Base-by-base conservation (phyloP, 1,140 invertebrate genomes). In the Leptinotarsa defecta region DNA sequence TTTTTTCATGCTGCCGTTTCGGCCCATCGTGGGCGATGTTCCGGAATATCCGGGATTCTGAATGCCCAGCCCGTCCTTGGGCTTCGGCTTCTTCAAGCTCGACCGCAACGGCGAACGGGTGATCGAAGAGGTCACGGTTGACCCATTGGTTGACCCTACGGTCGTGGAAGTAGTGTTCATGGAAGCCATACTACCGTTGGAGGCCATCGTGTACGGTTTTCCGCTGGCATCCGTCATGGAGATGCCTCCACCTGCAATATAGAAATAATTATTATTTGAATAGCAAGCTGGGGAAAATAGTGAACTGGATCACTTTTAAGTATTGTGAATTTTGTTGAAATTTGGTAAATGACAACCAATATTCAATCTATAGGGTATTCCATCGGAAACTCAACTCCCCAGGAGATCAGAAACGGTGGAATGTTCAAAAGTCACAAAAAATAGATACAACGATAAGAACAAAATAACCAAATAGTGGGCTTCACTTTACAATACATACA, bases 1-100 rank as follows among this genome's bases (percentile, higher is more conserved):
- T 88, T 95, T 95, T 82, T 95, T 95, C 75, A 94, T 92, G 78
- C 93, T 94, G 1, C 93, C 94, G 79, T 95, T 95, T 61, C 94
- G 88, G 24, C 92, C 91, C 15, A 95, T 86, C 0, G 93, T 93
- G 2, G 93, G 94, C 13, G 94, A 95, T 74, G 92, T 91, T 1
- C 92, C 90, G 2, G 92, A 93, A 79, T 92, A 94, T 20, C 94
- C 94, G 0, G 94, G 94, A 87, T 96, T 95, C 76, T 94, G 93
- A 49, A 95, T 95, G n/a, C 94, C 94, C 20, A 94, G 85, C 34
- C 88, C 90, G 24, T 88, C 87, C 68, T 86, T 81, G 20, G 92
- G 87, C 76, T 92, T 88, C 0, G 94, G 93, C 80, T 95, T 95
- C 84, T 95, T 96, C 48, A 95, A 86, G 43, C 93, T 94, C 24